Conservation (phyloP, 2,888 invertebrate species). For the Drosophila niveifrons region DNA sequence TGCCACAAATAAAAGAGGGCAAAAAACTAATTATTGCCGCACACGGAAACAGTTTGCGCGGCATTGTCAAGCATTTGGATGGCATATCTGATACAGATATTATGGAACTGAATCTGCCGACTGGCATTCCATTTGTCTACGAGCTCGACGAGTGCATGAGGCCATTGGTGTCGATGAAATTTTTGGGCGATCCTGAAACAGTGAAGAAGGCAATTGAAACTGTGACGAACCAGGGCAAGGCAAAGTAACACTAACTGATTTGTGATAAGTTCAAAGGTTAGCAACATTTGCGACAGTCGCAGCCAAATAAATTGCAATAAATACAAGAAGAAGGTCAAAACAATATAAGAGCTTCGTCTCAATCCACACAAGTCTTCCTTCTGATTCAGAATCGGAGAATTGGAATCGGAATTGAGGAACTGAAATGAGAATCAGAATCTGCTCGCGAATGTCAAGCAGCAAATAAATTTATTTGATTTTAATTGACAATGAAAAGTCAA, state of each 20-base stretch:
- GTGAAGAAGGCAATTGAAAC: constrained; percentile 92
- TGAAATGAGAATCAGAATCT: constrained; percentile 44
- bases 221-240: constrained; percentile 92
- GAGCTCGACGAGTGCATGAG: constrained; percentile 91
- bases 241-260: constrained; percentile 86
- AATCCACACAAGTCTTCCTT: constrained; percentile 54
- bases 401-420: constrained; percentile 25
- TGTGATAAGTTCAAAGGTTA: constrained; percentile 18
- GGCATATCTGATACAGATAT: constrained; percentile 90
- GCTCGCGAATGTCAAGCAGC: constrained; percentile 73
- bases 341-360: constrained; percentile 35
- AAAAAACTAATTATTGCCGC: constrained; percentile 93
- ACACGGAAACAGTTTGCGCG: constrained; percentile 94
- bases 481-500: constrained; percentile 82
- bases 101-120: constrained; percentile 92
- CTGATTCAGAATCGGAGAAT: constrained; percentile 29
- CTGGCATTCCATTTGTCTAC: constrained; percentile 93
- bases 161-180: constrained; percentile 90
- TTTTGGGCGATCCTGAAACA: constrained; percentile 92
- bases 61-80: constrained; percentile 95
- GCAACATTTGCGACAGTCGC: constrained; percentile 23
- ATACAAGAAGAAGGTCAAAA: constrained; percentile 64
- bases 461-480: constrained; percentile 83
- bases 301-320: constrained; percentile 52
- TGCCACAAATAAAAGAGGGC: constrained; percentile 90